Percentiles rank a stretch among this genome's conserved stretches.
Evolutionary conservation across 92 coral and sea anemone species (phyloP).

Genomic region (Actinernus sp.): DNA sequence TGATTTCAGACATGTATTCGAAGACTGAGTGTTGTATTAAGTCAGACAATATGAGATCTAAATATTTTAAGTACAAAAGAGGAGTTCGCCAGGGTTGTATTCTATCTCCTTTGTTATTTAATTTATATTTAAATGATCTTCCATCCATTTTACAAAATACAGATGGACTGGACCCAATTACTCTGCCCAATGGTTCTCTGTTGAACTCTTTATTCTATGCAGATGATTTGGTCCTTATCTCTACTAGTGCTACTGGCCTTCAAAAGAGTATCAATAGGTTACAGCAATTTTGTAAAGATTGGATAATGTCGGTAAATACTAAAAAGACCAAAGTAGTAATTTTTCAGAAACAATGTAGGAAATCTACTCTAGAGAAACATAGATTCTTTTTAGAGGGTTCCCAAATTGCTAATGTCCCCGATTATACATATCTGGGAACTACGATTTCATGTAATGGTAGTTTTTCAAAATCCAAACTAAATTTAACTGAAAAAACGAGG

Average conservation of each 20-base stretch:
- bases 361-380: slow-evolving; percentile 11
- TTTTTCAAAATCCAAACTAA: no score
- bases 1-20: slow-evolving; percentile 22
- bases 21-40: slow-evolving; percentile 8
- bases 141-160: not conserved
- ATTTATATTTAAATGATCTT: no score
- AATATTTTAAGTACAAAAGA: no score
- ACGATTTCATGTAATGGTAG: slow-evolving; percentile 2
- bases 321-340: slow-evolving; percentile 24
- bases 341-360: slow-evolving; percentile 24
- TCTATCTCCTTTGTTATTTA: no score
- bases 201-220: slow-evolving; percentile 17
- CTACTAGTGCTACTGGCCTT: slow-evolving; percentile 5
- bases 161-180: slow-evolving; percentile 5
- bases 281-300: slow-evolving; percentile 7
- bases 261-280: no score
- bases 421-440: slow-evolving; percentile 10
- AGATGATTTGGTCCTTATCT: slow-evolving; percentile 21
- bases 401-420: slow-evolving; percentile 1
- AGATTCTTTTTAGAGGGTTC: not conserved
- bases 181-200: slow-evolving; percentile 9
- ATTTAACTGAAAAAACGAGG: no score
- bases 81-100: no score
- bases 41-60: slow-evolving; percentile 6
- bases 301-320: slow-evolving; percentile 6